Base-by-base conservation (phyloP, 2,888 invertebrate species). In the Ichneumon xanthorius region DNA sequence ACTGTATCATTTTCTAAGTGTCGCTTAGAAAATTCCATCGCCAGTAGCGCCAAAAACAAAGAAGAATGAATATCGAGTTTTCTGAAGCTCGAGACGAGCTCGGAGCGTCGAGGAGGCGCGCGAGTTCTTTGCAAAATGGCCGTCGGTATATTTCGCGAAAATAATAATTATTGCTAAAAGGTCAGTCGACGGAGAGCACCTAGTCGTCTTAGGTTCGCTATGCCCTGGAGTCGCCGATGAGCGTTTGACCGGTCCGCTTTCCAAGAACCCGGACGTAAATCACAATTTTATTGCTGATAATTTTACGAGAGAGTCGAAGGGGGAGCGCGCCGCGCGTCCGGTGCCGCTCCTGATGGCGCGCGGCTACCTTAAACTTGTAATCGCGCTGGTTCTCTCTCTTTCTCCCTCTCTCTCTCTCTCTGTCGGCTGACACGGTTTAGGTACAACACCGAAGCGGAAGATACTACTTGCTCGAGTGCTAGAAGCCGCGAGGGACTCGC, bases 231-330 rank as follows among this genome's bases (percentile, higher is more conserved):
- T 87, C 84, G 71, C 16, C 78, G 84, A 67, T 67, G 79, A 68
- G 77, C 87, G 88, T 90, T 91, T 87, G 88, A 89, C 87, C 89
- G 91, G 89, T 89, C 90, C 87, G 89, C 88, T 92, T 91, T 92
- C 93, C 91, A 86, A 89, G 93, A 93, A 93, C 88, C 58, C 85
- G 88, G 86, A 87, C 90, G 90, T 92, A 92, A 92, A 92, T 92
- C 92, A 92, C 86, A 89, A 90, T 92, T 92, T 92, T 92, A 92
- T 92, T 92, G 90, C 92, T 89, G 93, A 93, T 93, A 93, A 93
- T 93, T 93, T 93, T 92, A 93, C 92, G 93, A 93, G 91, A 92
- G 91, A 89, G 90, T 90, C 88, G 83, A 80, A 72, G 84, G 76
- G 80, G 48, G 30, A 73, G 78, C 70, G 78, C 65, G 67, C 55